Base-by-base conservation (phyloP, 30 jellyfish, hydroid and myxozoan species). In the Turritopsis rubra region DNA sequence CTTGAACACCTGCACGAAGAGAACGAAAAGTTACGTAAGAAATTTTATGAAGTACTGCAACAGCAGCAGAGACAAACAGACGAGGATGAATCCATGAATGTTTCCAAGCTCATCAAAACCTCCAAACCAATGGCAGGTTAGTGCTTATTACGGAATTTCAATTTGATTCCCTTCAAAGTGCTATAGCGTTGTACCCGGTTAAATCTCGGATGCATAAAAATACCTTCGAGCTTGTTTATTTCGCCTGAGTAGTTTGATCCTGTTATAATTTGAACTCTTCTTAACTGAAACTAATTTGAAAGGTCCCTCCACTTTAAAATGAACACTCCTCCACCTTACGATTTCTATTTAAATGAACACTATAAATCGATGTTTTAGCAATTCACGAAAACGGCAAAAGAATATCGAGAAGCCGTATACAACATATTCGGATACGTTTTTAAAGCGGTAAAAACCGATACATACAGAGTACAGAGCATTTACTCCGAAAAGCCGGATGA, bases 361-460 rank as follows among this genome's bases (percentile, higher is more conserved):
- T n/a, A n/a, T n/a, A n/a, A n/a, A n/a, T n/a, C n/a, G n/a, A 18
- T 82, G 28, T 82, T 66, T 22, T 21, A 82, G 88, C 76, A 30
- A 18, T 91, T 87, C 74, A 65, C 28, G 27, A 65, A 78, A 4
- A 54, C 75, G 52, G 95, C 71, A 20, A 85, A 80, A 29, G 81
- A 85, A 18, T 87, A 87, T 54, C 96, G 98, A 1, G 98, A 91
- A 76, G 92, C 96, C 53, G 84, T 83, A 19, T 87, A 84, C 73
- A 90, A 84, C 72, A 65, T 91, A 79, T 87, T 87, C 81, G 98
- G 98, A 20, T 91, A 70, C 83, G 73, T 79, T 25, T 71, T 82
- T 8, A 80, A 80, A 53, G 79, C 52, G 9, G 65, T 16, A 21
- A 80, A 81, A 54, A 53, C 75, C 73, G 66, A 72, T n/a, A 91